These are phyloP conservation scores for Tiliacea citrago DNA, from an alignment of 2,888 invertebrate genomes.

Conservation along the genomic window DNA sequence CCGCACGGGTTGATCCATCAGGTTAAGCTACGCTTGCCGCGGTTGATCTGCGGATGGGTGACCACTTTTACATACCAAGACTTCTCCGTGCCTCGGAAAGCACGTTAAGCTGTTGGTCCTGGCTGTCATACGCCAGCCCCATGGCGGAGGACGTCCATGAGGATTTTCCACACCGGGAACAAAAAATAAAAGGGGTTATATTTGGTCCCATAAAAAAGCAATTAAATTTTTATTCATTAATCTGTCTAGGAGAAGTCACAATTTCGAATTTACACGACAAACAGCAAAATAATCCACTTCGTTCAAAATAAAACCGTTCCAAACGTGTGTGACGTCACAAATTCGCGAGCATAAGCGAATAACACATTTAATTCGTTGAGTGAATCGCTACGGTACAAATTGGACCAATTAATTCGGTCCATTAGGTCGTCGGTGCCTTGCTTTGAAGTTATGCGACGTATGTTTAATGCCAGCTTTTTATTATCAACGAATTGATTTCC, in stretches of 20 bases:
- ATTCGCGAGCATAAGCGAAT: constrained; percentile 55
- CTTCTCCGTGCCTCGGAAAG: too few species aligned
- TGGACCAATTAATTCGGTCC: constrained; percentile 79
- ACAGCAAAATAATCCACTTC: not conserved
- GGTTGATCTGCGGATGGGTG: too few species aligned
- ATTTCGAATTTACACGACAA: not conserved
- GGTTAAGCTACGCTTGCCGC: too few species aligned
- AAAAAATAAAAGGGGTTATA: too few species aligned
- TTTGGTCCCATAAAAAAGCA: too few species aligned
- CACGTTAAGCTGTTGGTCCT: too few species aligned
- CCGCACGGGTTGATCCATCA: too few species aligned
- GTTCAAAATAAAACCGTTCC: constrained; percentile 12
- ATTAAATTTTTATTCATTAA: not conserved
- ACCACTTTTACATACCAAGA: too few species aligned
- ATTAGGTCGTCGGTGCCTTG: constrained; percentile 70
- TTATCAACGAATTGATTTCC: constrained; percentile 66
- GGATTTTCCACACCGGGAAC: too few species aligned
- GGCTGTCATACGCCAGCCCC: too few species aligned
- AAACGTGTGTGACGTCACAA: constrained; percentile 30
- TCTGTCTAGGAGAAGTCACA: not conserved
- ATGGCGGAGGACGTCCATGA: too few species aligned
- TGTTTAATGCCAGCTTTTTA: constrained; percentile 63
- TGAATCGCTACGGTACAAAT: constrained; percentile 74
- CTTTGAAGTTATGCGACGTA: constrained; percentile 66
- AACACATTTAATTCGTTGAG: constrained; percentile 67